Base-by-base conservation (phyloP, 2,888 invertebrate species). In the Volucella inflata region DNA sequence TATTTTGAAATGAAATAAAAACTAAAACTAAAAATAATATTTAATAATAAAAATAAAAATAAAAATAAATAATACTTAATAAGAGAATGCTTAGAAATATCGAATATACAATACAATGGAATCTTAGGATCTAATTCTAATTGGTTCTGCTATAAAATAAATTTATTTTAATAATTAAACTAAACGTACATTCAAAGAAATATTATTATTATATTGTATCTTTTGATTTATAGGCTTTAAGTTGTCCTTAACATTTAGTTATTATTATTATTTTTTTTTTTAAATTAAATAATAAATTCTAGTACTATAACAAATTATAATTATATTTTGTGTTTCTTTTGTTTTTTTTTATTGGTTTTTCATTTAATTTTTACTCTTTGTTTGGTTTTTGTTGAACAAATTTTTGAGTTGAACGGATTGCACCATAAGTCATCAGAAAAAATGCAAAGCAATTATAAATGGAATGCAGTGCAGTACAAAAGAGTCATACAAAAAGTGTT, bases 91-190 rank as follows among this genome's bases (percentile, higher is more conserved):
- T 81, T 81, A 57, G 38, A 59, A 51, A 65, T 65, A 82, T 72
- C 72, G 78, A 83, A 83, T 78, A 83, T 36, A 55, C 14, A 55
- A 83, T 36, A 55, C 14, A 55, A 30, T 44, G 53, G 77, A 74
- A 40, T 44, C 48, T 78, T 83, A 64, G 78, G 72, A 83, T 83
- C 48, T 55, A 77, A 78, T 83, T 83, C 68, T 83, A 74, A 83
- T 51, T 51, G 55, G 50, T 72, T 77, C 65, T 60, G 67, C 42
- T 11, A 30, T 42, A 70, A 79, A 65, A 78, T n/a, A 48, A 51
- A 53, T 60, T 50, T 30, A 30, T 30, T 30, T 30, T 6, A 30
- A 30, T 6, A 30, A 30, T 30, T 30, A 30, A 62, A 60, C 30
- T 53, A 36, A 76, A 65, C 46, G 59, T 72, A 74, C 68, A 74